Evolutionary conservation across 2,113 vertebrate species (phyloP), one percentile per base, ranked within the genome.

Genomic region (Anhinga anhinga): DNA sequence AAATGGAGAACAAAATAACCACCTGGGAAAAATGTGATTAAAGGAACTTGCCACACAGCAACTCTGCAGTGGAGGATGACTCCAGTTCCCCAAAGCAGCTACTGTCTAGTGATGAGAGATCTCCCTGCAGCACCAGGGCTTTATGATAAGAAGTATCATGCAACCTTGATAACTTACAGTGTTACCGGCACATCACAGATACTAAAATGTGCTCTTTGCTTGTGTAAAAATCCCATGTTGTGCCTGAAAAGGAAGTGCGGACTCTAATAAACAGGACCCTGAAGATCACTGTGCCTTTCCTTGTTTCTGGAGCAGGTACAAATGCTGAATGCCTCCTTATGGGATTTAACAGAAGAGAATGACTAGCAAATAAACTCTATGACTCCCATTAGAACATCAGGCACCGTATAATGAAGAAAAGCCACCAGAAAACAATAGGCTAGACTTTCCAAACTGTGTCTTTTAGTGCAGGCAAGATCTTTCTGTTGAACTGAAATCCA

Each of bases 141-240:
- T 84, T 94, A 17, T 7, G 80, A 70, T 92, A 93, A 97, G 66
- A 95, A 86, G 38, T 47, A n/a, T 95, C 72, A 92, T 6, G 6
- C 88, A 92, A 50, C 74, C 27, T 86, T 80, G 86, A 62, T 90
- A 95, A 95, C 49, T 66, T 80, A 62, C 49, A 77, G 34, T 36
- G 71, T 49, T 92, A 69, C 66, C 77, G 79, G 90, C 50, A 90
- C 30, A 90, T 86, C 40, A 44, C 34, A 93, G 81, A 90, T 80
- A 82, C 29, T 65, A 65, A 89, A 93, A 42, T 23, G 19, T 88
- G 70, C 36, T 87, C 89, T 96, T 85, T 85, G 53, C 61, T 87
- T 3, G 3, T n/a, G 19, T 76, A 56, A 91, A 44, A 93, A 91
- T 67, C 40, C 36, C 65, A 65, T 34, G 6, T 55, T 85, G 12